phyloP scores from a whole-genome alignment of 2,113 vertebrate species.

The Anolis sagrei region DNA sequence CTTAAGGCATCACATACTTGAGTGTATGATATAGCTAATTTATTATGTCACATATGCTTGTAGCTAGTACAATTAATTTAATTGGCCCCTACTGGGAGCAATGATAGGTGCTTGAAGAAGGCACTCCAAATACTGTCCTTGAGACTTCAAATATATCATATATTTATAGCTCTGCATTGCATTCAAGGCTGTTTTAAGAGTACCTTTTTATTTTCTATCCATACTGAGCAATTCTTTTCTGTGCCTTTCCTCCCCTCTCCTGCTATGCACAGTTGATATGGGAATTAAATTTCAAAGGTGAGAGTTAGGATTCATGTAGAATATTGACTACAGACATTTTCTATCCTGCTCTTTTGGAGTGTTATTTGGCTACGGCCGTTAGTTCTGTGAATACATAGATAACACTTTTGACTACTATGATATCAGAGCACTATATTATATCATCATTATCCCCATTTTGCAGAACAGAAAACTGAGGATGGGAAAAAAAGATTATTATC shows the following conservation, averaged over 20 bases:
- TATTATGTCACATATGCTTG: slow-evolving; percentile 26
- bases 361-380: not conserved
- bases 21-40: slow-evolving; percentile 51
- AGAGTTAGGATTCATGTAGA: not conserved
- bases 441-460: not conserved
- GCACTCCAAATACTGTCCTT: slow-evolving; percentile 24
- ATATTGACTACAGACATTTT: not conserved
- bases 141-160: not conserved
- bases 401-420: not conserved
- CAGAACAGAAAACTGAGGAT: not conserved
- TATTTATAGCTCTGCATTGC: not conserved
- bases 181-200: not conserved
- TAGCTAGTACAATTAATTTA: slow-evolving; percentile 35
- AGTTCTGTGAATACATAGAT: not conserved
- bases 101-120: not conserved
- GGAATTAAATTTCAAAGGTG: not conserved
- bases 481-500: not conserved
- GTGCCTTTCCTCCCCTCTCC: not conserved
- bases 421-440: not conserved
- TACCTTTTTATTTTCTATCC: not conserved
- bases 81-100: slow-evolving; percentile 11
- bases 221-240: not conserved
- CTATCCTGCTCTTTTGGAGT: not conserved
- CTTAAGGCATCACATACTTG: slow-evolving; percentile 47
- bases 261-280: not conserved